Evolutionary conservation across 2,888 invertebrate species (phyloP), one percentile per base, ranked within the genome.

Genomic region (Crossocerus cetratus): DNA sequence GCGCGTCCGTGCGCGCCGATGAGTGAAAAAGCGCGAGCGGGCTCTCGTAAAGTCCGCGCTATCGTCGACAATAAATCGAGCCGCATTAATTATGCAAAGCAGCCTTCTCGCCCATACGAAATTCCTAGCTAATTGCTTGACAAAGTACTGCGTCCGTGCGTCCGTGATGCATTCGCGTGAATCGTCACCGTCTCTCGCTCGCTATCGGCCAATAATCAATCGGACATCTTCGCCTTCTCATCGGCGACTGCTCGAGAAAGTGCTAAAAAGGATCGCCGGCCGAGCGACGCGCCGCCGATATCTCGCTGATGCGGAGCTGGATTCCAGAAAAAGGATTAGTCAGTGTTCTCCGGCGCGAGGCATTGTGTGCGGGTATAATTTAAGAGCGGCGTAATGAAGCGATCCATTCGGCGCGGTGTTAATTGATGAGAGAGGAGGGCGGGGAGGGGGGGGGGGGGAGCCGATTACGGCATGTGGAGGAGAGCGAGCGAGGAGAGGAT

Each of bases 381-480:
- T 74, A 76, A 75, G 72, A 75, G 69, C 79, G 81, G 79, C 76
- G 79, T 79, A 83, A 83, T 73, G 73, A 81, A 81, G 70, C 55
- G 56, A 43, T 65, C 72, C 64, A 74, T 79, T 79, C 71, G 82
- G 75, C 65, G 60, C 74, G 76, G 72, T 84, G 83, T 85, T 85
- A 85, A 85, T 85, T 85, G 85, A 81, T 75, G 72, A 70, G 76
- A 65, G 32, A 32, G 32, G 8, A 32, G 32, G 32, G n/a, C n/a
- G n/a, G n/a, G n/a, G n/a, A n/a, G n/a, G 76, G 66, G 32, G 11
- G 32, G 8, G 11, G 32, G 32, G 32, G 11, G 32, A 81, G 81
- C 79, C 83, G 83, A 85, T 85, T 85, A 84, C 84, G 74, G 80
- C 78, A 80, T 79, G 81, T 73, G 59, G 75, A 49, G 75, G 32